Evolutionary conservation across 2,888 invertebrate genomes (phyloP), one percentile per base, ranked within the genome.

Genomic region (Drosophila atroscutellata): DNA sequence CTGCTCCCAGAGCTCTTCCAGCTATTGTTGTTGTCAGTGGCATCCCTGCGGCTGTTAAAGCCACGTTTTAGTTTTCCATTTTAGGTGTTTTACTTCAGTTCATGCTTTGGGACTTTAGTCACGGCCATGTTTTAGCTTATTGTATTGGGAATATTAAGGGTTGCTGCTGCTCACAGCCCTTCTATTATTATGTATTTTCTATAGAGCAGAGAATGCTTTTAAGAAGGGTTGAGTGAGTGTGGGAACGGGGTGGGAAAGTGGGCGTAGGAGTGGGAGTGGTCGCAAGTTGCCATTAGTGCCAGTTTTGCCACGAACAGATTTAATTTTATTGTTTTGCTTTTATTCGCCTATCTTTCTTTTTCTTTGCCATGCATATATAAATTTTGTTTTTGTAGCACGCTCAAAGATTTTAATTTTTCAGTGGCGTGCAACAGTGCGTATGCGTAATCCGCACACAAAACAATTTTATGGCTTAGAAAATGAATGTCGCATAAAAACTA

Each of bases 251-350:
- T 2, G 45, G 24, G 15, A 2, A 4, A 39, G 37, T 36, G 28
- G 42, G 20, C 28, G 18, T 50, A 4, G 8, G 2, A 7, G 26
- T 7, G 56, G 56, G 58, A 39, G 34, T 52, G 57, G 72, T 65
- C 52, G 70, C 69, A 68, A 71, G 78, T 76, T 86, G 81, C 81
- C 83, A 88, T 86, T 87, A 86, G 91, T 89, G 81, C 58, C 67
- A 74, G 67, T 72, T 75, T 86, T 76, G 66, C 72, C 77, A 72
- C 74, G 78, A 83, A 83, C 77, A 85, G 86, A 90, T 91, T 91
- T 91, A 90, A 91, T 90, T 91, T 91, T 90, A 91, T 90, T 90
- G 90, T 89, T 84, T 90, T 82, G 81, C 82, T 68, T 83, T 77
- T 67, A 77, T 86, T 75, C 52, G 72, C 76, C 76, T 65, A 72